A percentile compares a stretch with the other conserved stretches of the same genome.
Conservation (phyloP, 2,797 vertebrate species). For the Danionella dracula region DNA sequence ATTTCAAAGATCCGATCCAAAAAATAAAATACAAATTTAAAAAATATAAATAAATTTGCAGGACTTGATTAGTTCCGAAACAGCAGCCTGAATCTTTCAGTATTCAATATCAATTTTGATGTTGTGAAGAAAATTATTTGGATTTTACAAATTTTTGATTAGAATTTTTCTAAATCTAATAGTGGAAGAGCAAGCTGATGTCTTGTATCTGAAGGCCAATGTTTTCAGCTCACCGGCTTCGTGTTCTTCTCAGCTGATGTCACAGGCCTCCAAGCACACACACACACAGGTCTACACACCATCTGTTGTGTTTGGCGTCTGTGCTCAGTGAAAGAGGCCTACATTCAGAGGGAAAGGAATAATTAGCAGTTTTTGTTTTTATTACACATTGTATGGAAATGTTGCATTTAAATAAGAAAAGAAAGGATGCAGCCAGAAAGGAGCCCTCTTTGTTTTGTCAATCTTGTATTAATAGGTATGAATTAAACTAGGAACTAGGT, state of each 20-base stretch:
- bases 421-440: too few relatives aligned
- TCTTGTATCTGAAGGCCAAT: not conserved
- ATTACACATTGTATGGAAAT: too few relatives aligned
- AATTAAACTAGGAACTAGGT: too few relatives aligned
- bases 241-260: conserved; percentile 27
- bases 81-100: too few relatives aligned
- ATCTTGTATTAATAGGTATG: too few relatives aligned
- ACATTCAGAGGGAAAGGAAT: conserved; percentile 17
- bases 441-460: too few relatives aligned
- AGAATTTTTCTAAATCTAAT: not conserved
- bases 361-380: too few relatives aligned
- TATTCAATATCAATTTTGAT: too few relatives aligned
- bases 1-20: not conserved
- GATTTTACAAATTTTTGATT: not conserved
- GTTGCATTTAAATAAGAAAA: too few relatives aligned
- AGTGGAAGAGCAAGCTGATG: not conserved
- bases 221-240: not conserved
- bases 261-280: conserved; percentile 20
- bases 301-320: conserved; percentile 38
- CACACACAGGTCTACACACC: conserved; percentile 2
- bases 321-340: conserved; percentile 28
- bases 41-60: too few relatives aligned
- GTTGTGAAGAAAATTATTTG: not conserved
- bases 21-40: too few relatives aligned
- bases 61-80: too few relatives aligned